Conservation (phyloP, 2,113 vertebrate species). For the Symphodus melops region DNA sequence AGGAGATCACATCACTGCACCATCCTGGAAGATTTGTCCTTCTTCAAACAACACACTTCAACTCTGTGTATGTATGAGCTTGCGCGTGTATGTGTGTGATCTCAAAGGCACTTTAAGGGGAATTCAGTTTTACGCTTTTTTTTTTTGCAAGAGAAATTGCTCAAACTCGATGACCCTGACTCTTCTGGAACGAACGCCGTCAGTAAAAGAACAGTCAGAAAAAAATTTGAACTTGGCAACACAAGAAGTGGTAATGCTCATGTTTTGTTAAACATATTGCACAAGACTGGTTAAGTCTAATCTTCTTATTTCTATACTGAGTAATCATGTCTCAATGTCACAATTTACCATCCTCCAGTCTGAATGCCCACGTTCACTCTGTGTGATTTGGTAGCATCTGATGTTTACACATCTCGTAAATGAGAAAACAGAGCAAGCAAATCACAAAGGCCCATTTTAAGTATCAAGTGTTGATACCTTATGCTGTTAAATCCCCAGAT, state of each 20-base stretch:
- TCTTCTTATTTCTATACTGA: not conserved
- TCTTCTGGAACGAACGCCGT: no score
- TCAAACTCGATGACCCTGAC: no score
- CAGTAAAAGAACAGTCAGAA: no score
- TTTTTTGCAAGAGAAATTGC: not conserved
- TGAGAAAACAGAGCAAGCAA: not conserved
- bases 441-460: not conserved
- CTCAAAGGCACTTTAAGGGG: constrained; percentile 6
- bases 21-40: constrained; percentile 37
- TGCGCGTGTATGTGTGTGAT: not conserved
- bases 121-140: not conserved
- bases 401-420: not conserved
- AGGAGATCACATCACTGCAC: constrained; percentile 66
- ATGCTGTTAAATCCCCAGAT: constrained; percentile 38
- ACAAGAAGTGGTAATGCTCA: no score
- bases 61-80: not conserved
- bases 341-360: not conserved
- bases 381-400: not conserved
- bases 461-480: constrained; percentile 24
- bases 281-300: no score
- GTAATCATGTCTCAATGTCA: not conserved
- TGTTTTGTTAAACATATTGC: no score
- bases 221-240: no score
- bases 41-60: constrained; percentile 30
- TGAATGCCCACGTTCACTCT: not conserved